Conservation (phyloP, 1,140 invertebrate genomes). For the Apis florea region DNA sequence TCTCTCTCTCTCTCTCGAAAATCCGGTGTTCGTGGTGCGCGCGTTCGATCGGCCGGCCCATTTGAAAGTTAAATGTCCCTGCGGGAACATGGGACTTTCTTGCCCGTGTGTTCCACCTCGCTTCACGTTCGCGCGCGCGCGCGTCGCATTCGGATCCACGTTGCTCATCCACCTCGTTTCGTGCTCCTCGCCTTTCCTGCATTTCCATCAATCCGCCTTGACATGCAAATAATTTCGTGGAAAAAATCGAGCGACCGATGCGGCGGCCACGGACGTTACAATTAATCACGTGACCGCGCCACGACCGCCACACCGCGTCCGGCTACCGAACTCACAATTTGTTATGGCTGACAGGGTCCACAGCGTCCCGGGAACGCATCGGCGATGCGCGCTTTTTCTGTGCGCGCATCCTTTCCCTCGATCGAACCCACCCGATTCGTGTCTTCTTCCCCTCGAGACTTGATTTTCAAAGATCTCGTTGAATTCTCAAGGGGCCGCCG, state of each 20-base stretch:
- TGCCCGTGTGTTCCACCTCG: not conserved
- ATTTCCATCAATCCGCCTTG: conserved; percentile 73
- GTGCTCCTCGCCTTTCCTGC: conserved; percentile 48
- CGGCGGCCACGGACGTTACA: conserved; percentile 69
- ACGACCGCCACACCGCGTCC: conserved; percentile 68
- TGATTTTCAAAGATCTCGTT: conserved; percentile 50
- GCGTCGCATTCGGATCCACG: conserved; percentile 29
- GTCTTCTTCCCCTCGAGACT: conserved; percentile 22
- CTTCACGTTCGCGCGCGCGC: not conserved
- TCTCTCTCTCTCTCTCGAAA: no score
- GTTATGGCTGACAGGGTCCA: conserved; percentile 76
- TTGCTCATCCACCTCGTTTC: not conserved
- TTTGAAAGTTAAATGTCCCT: conserved; percentile 72
- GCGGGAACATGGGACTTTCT: conserved; percentile 67
- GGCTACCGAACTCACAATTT: conserved; percentile 77
- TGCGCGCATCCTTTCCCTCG: conserved; percentile 29
- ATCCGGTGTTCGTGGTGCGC: conserved; percentile 6
- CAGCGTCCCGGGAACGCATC: conserved; percentile 50
- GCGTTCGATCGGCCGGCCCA: conserved; percentile 58
- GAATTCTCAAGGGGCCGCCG: conserved; percentile 32
- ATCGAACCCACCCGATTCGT: not conserved
- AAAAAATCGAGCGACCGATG: conserved; percentile 60
- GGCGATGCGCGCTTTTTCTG: conserved; percentile 62
- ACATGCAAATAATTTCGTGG: conserved; percentile 77
- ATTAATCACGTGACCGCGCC: conserved; percentile 76